A percentile compares a stretch with the other conserved stretches of the same genome.
These are phyloP conservation scores for Hapalemur alaotrensis DNA, from an alignment of 2,797 vertebrate species.

Conservation along the genomic window DNA sequence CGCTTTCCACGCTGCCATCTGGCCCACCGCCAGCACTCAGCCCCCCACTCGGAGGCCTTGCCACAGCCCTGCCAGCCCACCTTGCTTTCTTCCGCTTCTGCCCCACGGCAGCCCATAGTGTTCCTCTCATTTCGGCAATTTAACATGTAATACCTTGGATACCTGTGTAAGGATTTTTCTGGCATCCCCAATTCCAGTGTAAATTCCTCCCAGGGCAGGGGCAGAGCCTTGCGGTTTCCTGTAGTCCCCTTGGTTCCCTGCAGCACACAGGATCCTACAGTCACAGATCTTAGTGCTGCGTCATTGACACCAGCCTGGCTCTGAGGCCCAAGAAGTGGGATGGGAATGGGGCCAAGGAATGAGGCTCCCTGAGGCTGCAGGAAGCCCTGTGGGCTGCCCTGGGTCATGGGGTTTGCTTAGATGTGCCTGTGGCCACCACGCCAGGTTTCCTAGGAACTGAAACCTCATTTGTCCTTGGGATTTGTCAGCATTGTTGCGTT, in stretches of 20 bases:
- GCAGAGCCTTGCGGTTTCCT: not conserved
- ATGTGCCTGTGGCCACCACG: not conserved
- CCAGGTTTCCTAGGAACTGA: not conserved
- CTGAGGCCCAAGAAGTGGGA: not conserved
- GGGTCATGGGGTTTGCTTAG: not conserved
- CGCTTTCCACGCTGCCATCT: rapidly evolving
- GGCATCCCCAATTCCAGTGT: not conserved
- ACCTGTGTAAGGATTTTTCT: not conserved
- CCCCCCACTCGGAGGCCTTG: too few relatives aligned
- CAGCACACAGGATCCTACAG: not conserved
- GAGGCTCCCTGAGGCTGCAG: too few relatives aligned
- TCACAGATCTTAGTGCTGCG: not conserved
- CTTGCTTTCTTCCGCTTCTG: not conserved
- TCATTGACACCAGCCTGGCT: not conserved
- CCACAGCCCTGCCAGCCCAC: rapidly evolving
- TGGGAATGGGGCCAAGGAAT: not conserved
- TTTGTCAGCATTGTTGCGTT: rapidly evolving
- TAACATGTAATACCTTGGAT: not conserved
- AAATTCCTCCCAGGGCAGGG: not conserved
- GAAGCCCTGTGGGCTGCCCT: not conserved
- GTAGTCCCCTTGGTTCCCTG: not conserved
- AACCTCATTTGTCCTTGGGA: rapidly evolving
- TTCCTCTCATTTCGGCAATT: not conserved
- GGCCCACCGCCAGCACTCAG: too few relatives aligned
- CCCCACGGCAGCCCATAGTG: not conserved